Evolutionary conservation across 2,888 invertebrate species (phyloP).

Genomic region (Alloplasta piceator): DNA sequence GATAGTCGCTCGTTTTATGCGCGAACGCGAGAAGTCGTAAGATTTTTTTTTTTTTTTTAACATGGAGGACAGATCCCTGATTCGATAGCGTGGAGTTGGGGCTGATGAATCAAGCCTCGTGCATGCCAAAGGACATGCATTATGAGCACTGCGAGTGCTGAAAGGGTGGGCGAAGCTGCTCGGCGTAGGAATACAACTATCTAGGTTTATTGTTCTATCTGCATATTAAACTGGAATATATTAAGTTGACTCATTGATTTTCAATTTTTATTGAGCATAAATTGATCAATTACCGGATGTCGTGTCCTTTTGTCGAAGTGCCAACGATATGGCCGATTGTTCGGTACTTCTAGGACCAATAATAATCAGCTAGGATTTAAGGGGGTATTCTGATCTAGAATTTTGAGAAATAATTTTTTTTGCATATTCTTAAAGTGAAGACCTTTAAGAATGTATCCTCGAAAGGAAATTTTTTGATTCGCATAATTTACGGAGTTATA

Average conservation of each 20-base stretch:
- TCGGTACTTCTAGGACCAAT: too few species aligned
- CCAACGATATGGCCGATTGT: background rate
- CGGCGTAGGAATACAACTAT: slow-evolving; percentile 53
- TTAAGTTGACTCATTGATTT: slow-evolving; percentile 40
- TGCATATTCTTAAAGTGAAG: too few species aligned
- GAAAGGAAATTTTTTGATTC: too few species aligned
- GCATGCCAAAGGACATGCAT: slow-evolving; percentile 22
- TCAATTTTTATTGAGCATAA: slow-evolving; percentile 19
- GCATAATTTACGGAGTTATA: too few species aligned
- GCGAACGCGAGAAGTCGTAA: background rate
- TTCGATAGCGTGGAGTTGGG: slow-evolving; percentile 21
- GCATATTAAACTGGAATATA: slow-evolving; percentile 31
- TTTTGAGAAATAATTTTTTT: too few species aligned
- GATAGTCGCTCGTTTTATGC: slow-evolving; percentile 18
- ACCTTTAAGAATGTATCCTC: too few species aligned
- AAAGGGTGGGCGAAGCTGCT: slow-evolving; percentile 55
- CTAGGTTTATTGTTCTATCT: slow-evolving; percentile 44
- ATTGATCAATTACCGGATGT: slow-evolving; percentile 50
- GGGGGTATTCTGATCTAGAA: too few species aligned
- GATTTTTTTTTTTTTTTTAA: slow-evolving; percentile 8
- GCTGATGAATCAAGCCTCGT: slow-evolving; percentile 57
- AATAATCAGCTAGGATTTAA: too few species aligned
- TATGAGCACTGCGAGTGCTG: background rate
- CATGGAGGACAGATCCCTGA: slow-evolving; percentile 8
- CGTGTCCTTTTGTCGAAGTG: slow-evolving; percentile 5